Evolutionary conservation across 2,113 vertebrate species (phyloP), one percentile per base, ranked within the genome.

Genomic region (Paratilapia polleni): DNA sequence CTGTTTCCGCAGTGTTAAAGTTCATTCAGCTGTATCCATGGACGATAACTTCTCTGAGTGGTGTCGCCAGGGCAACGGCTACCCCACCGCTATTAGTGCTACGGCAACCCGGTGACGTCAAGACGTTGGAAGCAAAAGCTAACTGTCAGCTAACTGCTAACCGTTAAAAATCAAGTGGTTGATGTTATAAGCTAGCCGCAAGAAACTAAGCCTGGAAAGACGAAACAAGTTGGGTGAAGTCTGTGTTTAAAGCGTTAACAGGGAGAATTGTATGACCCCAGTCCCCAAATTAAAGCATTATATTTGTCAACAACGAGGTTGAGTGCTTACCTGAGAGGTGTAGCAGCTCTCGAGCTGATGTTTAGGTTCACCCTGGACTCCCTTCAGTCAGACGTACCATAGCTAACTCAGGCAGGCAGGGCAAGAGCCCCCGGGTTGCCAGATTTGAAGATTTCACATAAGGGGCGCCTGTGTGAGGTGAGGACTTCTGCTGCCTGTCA

Each of bases 371-470:
- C 6, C 26, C 22, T 20, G 11, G n/a, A n/a, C n/a, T n/a, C n/a
- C n/a, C n/a, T 63, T 26, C 13, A 15, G 3, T 41, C 34, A 47
- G 34, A 26, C 1, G 15, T 3, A 2, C 38, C 36, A n/a, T 2
- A 56, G 59, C 49, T 22, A 28, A 28, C 61, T 24, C 13, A 22
- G 22, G 10, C 20, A 13, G 52, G 5, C 10, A 20, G 15, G 4
- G 13, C 1, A 8, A 13, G 22, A 38, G 56, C 41, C 4, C 6
- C 0, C 0, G 62, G 6, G 88, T 88, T 91, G 90, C 90, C 88
- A 90, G 88, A 2, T 88, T 78, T 22, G 36, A 78, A n/a, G 1
- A 22, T 63, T 80, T 80, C n/a, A 84, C 82, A 80, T 52, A 74
- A 52, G 3, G 41, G 5, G 41, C 26, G 26, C 24, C 64, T 6